These are phyloP conservation scores for Dysidea cf. avara DNA, from an alignment of 37 sponge, comb jelly and placozoan genomes.

Conservation along the genomic window DNA sequence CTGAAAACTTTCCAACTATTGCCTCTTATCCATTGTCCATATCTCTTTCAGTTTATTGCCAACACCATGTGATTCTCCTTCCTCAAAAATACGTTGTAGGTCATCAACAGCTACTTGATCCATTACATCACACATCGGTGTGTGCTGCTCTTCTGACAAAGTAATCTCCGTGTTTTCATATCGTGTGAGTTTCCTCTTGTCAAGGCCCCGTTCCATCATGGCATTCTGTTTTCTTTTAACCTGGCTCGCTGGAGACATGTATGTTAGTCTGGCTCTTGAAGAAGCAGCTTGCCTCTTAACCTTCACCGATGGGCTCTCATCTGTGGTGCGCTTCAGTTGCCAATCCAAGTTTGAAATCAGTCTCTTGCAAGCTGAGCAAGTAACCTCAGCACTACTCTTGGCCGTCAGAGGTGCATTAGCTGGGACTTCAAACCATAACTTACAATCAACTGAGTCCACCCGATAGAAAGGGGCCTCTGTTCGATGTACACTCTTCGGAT, in stretches of 20 bases:
- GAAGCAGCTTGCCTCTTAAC: too few species aligned
- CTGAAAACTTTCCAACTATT: neutral
- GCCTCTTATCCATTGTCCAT: neutral
- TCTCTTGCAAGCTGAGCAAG: slow-evolving; percentile 24
- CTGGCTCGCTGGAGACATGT: slow-evolving; percentile 30
- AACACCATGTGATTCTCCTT: neutral
- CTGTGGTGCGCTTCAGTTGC: too few species aligned
- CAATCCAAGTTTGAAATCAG: too few species aligned
- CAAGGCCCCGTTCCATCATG: neutral
- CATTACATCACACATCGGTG: slow-evolving; percentile 15
- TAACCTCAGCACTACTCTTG: slow-evolving; percentile 12
- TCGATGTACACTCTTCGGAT: slow-evolving; percentile 24
- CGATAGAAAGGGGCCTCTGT: slow-evolving; percentile 21
- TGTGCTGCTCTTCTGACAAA: slow-evolving; percentile 30
- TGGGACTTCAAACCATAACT: slow-evolving; percentile 25
- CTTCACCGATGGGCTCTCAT: too few species aligned
- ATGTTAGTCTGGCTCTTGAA: slow-evolving; percentile 12
- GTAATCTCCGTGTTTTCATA: slow-evolving; percentile 18
- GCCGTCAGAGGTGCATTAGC: slow-evolving; percentile 22
- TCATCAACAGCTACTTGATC: neutral
- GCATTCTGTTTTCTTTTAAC: neutral
- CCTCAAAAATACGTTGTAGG: neutral
- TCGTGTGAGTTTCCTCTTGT: neutral
- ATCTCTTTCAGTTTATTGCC: neutral
- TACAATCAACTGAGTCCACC: slow-evolving; percentile 25